phyloP scores from a whole-genome alignment of 2,113 vertebrate genomes.

The Ictalurus furcatus region DNA sequence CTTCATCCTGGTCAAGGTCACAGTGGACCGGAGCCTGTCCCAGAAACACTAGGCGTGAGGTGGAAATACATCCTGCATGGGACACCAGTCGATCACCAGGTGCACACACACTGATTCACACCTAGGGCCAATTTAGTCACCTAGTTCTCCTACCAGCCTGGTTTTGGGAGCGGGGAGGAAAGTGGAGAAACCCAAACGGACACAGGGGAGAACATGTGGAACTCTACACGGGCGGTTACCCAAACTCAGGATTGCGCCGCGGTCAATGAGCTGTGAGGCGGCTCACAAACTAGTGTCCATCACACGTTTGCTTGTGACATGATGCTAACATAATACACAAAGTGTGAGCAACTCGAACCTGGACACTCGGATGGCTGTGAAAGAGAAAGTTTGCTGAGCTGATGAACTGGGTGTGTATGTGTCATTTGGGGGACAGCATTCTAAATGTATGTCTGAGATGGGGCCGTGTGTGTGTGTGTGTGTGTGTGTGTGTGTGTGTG shows the following conservation, averaged over 20 bases:
- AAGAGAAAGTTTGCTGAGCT: slow-evolving; percentile 14
- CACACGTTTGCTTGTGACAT: slow-evolving; percentile 64
- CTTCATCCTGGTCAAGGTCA: background rate
- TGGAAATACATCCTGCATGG: background rate
- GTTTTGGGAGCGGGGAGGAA: slow-evolving; percentile 21
- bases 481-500: slow-evolving; percentile 5
- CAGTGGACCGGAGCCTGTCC: background rate
- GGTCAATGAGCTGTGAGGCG: slow-evolving; percentile 43
- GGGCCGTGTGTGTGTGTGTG: background rate
- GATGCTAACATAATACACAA: slow-evolving; percentile 70
- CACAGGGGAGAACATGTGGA: background rate
- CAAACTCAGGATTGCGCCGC: background rate
- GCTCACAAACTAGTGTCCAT: slow-evolving; percentile 28
- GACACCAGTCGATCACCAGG: background rate
- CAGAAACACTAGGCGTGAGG: background rate
- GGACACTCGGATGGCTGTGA: slow-evolving; percentile 21
- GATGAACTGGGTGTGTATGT: background rate
- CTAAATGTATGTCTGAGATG: background rate
- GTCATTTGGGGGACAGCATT: background rate
- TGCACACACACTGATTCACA: background rate
- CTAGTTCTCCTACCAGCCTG: background rate
- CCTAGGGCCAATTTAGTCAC: background rate
- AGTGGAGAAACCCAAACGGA: background rate
- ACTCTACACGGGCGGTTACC: background rate
- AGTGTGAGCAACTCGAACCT: slow-evolving; percentile 71